These are phyloP conservation scores for Volucella zonaria DNA, from an alignment of 2,888 invertebrate genomes.

Conservation along the genomic window DNA sequence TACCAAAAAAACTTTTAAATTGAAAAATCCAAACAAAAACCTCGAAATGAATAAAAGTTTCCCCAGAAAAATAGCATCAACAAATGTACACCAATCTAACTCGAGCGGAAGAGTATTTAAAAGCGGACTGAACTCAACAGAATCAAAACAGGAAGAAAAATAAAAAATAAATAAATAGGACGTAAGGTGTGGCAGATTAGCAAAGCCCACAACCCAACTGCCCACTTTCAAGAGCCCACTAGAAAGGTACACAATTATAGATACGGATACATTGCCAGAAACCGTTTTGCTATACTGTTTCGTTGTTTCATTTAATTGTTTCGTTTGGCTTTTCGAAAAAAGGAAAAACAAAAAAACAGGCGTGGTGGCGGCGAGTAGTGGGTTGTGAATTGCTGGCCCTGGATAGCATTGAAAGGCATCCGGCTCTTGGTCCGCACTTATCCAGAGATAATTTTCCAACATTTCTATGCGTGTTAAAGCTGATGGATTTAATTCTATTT, in stretches of 20 bases:
- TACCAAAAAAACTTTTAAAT: constrained; percentile 56
- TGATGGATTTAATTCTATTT: constrained; percentile 51
- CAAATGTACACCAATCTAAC: constrained; percentile 25
- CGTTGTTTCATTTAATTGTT: constrained; percentile 4
- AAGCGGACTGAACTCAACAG: background rate
- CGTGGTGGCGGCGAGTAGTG: background rate
- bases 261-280: constrained; percentile 1
- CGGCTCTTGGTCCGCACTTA: constrained; percentile 11
- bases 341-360: no score
- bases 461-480: constrained; percentile 22
- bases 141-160: background rate
- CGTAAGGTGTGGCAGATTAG: constrained; percentile 16
- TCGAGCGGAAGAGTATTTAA: constrained; percentile 52
- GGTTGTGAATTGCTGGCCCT: no score
- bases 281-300: background rate
- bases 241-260: constrained; percentile 18
- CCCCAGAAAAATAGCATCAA: constrained; percentile 19
- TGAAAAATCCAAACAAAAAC: constrained; percentile 62
- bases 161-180: background rate
- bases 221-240: background rate
- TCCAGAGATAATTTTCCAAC: constrained; percentile 27
- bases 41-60: constrained; percentile 47
- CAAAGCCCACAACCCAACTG: background rate
- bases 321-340: no score
- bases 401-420: no score